These are phyloP conservation scores for Scaptomyza flava DNA, from an alignment of 2,888 invertebrate genomes.

Conservation along the genomic window DNA sequence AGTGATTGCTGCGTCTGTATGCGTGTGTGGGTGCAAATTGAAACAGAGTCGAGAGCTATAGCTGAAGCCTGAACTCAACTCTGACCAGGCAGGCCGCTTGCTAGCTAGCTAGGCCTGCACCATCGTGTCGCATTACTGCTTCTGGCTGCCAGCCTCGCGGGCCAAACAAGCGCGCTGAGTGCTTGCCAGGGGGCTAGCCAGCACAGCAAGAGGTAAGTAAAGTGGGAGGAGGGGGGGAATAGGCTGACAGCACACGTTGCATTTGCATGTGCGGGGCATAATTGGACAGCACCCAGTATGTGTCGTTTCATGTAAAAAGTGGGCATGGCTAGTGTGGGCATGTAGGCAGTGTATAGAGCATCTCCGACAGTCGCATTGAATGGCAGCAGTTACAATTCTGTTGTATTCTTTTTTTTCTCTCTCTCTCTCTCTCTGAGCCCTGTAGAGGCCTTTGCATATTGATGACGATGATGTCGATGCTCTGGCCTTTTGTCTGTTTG, in stretches of 20 bases:
- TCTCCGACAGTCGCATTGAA: constrained; percentile 58
- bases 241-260: constrained; percentile 57
- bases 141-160: constrained; percentile 65
- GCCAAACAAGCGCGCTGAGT: constrained; percentile 74
- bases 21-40: constrained; percentile 72
- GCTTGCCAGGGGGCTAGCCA: constrained; percentile 48
- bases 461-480: constrained; percentile 65
- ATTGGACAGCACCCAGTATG: constrained; percentile 71
- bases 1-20: constrained; percentile 66
- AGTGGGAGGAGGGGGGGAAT: not conserved
- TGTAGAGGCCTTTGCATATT: constrained; percentile 69
- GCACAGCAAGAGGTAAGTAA: not conserved
- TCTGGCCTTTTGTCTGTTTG: constrained; percentile 15
- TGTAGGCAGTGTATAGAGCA: constrained; percentile 16
- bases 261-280: constrained; percentile 78
- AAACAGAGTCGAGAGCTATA: constrained; percentile 65
- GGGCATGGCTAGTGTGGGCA: constrained; percentile 3
- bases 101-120: constrained; percentile 18
- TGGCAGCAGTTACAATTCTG: constrained; percentile 65
- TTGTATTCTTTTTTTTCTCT: constrained; percentile 22
- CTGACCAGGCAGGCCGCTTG: constrained; percentile 11
- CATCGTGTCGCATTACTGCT: constrained; percentile 73
- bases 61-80: constrained; percentile 19
- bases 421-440: constrained; percentile 14
- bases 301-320: constrained; percentile 26